Conservation (phyloP, 2,888 invertebrate genomes). For the Beris morrisii region DNA sequence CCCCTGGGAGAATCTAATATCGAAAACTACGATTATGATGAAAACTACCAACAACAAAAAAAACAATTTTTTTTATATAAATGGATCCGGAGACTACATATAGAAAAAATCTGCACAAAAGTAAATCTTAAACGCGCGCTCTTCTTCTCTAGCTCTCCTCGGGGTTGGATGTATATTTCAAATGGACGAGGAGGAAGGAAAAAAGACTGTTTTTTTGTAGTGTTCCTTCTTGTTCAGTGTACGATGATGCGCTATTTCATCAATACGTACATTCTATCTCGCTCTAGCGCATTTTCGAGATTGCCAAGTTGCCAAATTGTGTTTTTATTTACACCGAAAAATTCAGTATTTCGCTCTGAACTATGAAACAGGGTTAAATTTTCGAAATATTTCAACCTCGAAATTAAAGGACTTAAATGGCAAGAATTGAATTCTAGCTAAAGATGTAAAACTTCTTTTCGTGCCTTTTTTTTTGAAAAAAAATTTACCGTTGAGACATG, state of each 20-base stretch:
- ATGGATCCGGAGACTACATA: slow-evolving; percentile 31
- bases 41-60: slow-evolving; percentile 32
- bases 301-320: slow-evolving; percentile 44
- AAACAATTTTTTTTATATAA: slow-evolving; percentile 34
- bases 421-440: not conserved
- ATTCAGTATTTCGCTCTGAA: slow-evolving; percentile 12
- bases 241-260: slow-evolving; percentile 33
- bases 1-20: slow-evolving; percentile 4
- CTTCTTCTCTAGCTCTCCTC: slow-evolving; percentile 38
- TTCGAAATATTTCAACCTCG: too few relatives aligned
- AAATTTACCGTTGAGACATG: slow-evolving; percentile 34
- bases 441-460: not conserved
- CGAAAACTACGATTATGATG: too few relatives aligned
- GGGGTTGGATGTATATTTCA: slow-evolving; percentile 35
- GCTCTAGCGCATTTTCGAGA: slow-evolving; percentile 39
- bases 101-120: slow-evolving; percentile 37
- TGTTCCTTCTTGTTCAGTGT: slow-evolving; percentile 18
- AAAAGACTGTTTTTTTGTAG: slow-evolving; percentile 29
- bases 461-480: slow-evolving; percentile 10
- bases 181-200: slow-evolving; percentile 39
- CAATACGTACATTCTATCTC: slow-evolving; percentile 32
- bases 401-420: not conserved
- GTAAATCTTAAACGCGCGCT: slow-evolving; percentile 40
- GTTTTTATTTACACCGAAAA: slow-evolving; percentile 33
- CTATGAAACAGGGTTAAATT: not conserved